phyloP scores from a whole-genome alignment of 2,113 vertebrate species.

The Condylura cristata region DNA sequence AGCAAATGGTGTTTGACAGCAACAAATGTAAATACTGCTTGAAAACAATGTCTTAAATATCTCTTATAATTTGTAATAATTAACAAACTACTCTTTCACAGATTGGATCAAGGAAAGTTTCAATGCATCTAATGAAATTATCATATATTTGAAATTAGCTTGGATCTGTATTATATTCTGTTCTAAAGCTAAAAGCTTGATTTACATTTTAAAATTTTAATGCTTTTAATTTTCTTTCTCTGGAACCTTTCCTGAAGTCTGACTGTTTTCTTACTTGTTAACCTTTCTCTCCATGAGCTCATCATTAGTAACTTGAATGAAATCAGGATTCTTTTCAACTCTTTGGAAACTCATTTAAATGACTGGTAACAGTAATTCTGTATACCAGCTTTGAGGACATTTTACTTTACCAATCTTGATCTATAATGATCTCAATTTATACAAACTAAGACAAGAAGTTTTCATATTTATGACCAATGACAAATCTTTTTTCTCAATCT shows the following conservation, averaged over 20 bases:
- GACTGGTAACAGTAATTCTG: not conserved
- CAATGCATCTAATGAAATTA: constrained; percentile 56
- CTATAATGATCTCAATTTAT: constrained; percentile 38
- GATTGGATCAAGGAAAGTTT: constrained; percentile 39
- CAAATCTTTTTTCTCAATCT: constrained; percentile 60
- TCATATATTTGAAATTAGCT: constrained; percentile 64
- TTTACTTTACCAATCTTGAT: constrained; percentile 28
- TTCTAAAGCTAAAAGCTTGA: constrained; percentile 60
- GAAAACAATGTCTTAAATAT: constrained; percentile 48
- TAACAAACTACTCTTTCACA: constrained; percentile 50
- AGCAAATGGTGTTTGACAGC: constrained; percentile 52
- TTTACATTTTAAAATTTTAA: constrained; percentile 48
- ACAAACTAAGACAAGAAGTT: not conserved
- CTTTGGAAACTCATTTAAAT: constrained; percentile 35
- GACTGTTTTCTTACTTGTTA: constrained; percentile 34
- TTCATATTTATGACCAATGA: constrained; percentile 39
- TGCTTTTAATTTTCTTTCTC: not conserved
- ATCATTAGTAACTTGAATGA: constrained; percentile 31
- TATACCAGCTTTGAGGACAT: not conserved
- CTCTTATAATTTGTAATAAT: constrained; percentile 51
- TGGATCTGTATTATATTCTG: constrained; percentile 27
- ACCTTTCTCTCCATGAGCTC: not conserved
- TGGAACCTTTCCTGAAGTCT: not conserved
- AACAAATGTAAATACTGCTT: constrained; percentile 53
- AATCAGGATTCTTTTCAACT: constrained; percentile 36